Percentiles rank a stretch among this genome's conserved stretches.
These are phyloP conservation scores for Clepsis dumicolana DNA, from an alignment of 2,888 invertebrate genomes.

Conservation along the genomic window DNA sequence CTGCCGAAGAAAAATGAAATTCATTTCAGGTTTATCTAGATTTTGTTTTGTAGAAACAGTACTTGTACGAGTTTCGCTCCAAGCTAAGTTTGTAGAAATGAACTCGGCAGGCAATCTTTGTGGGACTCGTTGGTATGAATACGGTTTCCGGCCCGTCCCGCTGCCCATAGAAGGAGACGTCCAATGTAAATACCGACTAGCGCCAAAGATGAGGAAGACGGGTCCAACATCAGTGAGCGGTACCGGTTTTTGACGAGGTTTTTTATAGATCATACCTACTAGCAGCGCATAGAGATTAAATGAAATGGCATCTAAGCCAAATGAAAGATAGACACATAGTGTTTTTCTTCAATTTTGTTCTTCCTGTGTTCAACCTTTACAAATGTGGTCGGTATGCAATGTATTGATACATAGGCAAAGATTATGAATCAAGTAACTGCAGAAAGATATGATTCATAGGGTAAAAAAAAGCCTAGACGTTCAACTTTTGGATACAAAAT, in stretches of 20 bases:
- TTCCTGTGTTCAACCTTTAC: no score
- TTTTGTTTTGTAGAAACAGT: background rate
- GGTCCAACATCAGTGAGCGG: background rate
- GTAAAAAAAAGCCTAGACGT: no score
- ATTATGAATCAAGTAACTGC: no score
- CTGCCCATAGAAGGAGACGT: constrained; percentile 9
- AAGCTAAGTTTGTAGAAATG: background rate
- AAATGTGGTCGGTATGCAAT: no score
- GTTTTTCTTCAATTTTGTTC: background rate
- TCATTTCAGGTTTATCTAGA: background rate
- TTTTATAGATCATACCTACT: background rate
- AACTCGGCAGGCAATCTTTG: constrained; percentile 11
- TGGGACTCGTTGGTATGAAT: constrained; percentile 16
- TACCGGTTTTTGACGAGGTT: constrained; percentile 6
- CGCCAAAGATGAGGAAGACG: constrained; percentile 9
- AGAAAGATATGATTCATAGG: no score
- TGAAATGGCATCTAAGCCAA: background rate
- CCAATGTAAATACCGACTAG: constrained; percentile 14
- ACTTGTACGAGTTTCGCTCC: background rate
- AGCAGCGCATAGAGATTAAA: background rate
- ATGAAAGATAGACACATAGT: background rate
- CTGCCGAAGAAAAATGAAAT: background rate
- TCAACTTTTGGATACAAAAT: no score
- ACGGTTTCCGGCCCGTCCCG: constrained; percentile 2
- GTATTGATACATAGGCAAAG: no score